Conservation (phyloP, 2,113 vertebrate genomes). For the Leucosticte australis region DNA sequence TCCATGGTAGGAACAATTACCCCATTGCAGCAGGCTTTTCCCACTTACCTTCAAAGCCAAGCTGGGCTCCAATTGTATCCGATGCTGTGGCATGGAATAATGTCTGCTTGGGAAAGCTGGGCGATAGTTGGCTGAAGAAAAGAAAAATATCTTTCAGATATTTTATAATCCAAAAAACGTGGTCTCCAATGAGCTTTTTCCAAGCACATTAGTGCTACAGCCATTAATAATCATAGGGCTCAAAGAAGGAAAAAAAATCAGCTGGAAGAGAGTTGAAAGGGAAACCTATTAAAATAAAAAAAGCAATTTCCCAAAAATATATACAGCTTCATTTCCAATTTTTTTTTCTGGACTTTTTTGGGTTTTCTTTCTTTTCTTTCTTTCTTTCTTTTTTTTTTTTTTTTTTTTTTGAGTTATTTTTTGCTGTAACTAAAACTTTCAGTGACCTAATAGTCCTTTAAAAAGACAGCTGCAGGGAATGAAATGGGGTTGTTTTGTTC, state of each 20-base stretch:
- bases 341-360: neutral
- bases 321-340: conserved; percentile 11
- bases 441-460: conserved; percentile 45
- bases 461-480: conserved; percentile 52
- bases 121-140: neutral
- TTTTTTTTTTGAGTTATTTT: neutral
- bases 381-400: neutral
- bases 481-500: neutral
- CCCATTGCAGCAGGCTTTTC: neutral
- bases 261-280: conserved; percentile 54
- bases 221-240: conserved; percentile 35
- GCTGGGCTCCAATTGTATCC: fast-evolving
- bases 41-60: neutral
- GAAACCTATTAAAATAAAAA: conserved; percentile 36
- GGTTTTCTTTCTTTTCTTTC: neutral
- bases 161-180: conserved; percentile 40
- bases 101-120: neutral
- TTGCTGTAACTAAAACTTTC: conserved; percentile 18
- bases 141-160: conserved; percentile 30
- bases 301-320: conserved; percentile 43
- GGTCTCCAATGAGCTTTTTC: conserved; percentile 37
- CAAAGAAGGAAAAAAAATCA: neutral
- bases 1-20: neutral
- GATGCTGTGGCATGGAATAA: neutral
- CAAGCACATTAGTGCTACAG: neutral